These are phyloP conservation scores for Nyctibius grandis DNA, from an alignment of 2,797 vertebrate species.

Conservation along the genomic window DNA sequence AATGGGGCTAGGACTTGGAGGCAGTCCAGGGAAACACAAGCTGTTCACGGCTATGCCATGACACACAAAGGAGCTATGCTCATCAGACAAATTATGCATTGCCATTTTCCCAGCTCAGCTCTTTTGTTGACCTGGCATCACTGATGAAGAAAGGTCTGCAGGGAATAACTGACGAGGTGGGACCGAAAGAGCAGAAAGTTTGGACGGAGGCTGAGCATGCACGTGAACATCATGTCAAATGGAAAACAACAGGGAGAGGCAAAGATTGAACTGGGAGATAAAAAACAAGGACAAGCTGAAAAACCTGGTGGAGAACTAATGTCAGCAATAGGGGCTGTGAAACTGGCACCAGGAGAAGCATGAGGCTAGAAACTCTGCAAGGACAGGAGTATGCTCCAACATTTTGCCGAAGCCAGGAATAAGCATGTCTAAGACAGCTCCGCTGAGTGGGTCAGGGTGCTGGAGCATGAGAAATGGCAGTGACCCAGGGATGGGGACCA, in stretches of 20 bases:
- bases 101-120: background rate
- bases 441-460: background rate
- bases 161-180: background rate
- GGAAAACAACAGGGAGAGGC: background rate
- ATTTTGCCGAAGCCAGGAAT: background rate
- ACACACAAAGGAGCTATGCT: background rate
- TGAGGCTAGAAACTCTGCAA: background rate
- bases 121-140: background rate
- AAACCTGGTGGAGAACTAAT: background rate
- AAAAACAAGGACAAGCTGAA: background rate
- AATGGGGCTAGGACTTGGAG: background rate
- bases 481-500: background rate
- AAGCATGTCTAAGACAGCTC: rapidly evolving
- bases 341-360: background rate
- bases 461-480: background rate
- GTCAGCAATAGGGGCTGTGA: background rate
- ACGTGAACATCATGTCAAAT: background rate
- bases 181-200: background rate
- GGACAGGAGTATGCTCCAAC: background rate
- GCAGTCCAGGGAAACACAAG: background rate
- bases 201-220: background rate
- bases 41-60: background rate
- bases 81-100: background rate
- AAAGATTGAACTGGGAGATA: background rate
- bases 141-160: background rate